A percentile compares a stretch with the other conserved stretches of the same genome.
Evolutionary conservation across 2,888 invertebrate genomes (phyloP).

Genomic region (Embidobia sp.): DNA sequence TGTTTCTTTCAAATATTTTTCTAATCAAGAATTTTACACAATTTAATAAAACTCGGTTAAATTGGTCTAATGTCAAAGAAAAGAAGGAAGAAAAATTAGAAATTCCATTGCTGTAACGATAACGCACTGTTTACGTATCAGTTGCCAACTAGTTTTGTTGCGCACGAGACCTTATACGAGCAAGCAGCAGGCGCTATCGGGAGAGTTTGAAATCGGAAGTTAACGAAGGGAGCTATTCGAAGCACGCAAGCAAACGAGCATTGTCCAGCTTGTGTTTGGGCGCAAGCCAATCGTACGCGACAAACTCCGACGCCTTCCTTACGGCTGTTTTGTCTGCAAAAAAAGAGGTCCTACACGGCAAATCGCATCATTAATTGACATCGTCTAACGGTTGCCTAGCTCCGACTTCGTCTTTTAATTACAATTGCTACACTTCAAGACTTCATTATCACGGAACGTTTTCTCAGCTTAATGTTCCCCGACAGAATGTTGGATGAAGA

Average conservation of each 20-base stretch:
- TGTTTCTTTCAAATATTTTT: too few species aligned
- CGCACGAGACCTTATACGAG: constrained; percentile 65
- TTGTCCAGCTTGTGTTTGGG: constrained; percentile 52
- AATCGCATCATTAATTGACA: constrained; percentile 74
- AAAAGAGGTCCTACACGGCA: constrained; percentile 64
- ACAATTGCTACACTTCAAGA: constrained; percentile 61
- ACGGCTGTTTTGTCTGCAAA: constrained; percentile 70
- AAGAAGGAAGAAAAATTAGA: background rate
- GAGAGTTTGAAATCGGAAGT: constrained; percentile 40
- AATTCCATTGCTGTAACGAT: too few species aligned
- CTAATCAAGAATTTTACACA: too few species aligned
- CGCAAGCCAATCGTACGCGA: constrained; percentile 62
- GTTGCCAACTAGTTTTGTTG: constrained; percentile 67
- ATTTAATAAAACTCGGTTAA: too few species aligned
- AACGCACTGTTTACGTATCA: constrained; percentile 50
- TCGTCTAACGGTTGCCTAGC: constrained; percentile 69
- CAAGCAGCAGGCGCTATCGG: too few species aligned
- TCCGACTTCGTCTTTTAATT: constrained; percentile 72
- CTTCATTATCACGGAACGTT: constrained; percentile 41
- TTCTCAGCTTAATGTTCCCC: background rate
- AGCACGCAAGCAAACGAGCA: constrained; percentile 59
- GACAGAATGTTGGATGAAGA: too few species aligned
- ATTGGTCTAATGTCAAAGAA: background rate
- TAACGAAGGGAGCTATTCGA: constrained; percentile 15
- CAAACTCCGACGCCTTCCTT: constrained; percentile 70